Base-by-base conservation (phyloP, 2,113 vertebrate species). In the Emydura subglobosa region DNA sequence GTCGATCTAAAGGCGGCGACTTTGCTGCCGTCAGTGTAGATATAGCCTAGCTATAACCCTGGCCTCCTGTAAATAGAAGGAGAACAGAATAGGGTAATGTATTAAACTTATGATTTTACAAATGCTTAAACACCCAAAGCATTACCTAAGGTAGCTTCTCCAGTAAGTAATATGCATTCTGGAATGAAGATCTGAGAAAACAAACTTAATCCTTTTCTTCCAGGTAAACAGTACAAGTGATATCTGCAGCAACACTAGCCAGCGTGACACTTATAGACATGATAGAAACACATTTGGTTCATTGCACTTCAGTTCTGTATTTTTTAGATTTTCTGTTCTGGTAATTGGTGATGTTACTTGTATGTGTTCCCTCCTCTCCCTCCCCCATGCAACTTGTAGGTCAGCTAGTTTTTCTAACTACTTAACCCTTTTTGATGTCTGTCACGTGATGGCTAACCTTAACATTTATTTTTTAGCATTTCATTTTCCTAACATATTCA, bases 91-190 rank as follows among this genome's bases (percentile, higher is more conserved):
- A 93, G 50, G 79, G 89, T 96, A 96, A 39, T 39, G 39, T 39
- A 39, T 39, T 39, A 39, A 39, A 39, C 39, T 39, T 93, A 96
- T 85, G 82, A 96, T 96, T 96, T 97, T 81, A 96, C 55, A 96
- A 95, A 95, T 91, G 79, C 34, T 83, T 95, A 83, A 96, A 86
- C 61, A 91, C 87, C 91, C 49, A 93, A 90, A 87, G 54, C 88
- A 61, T 97, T 97, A 96, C 94, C 54, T 78, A 86, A 76, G 39
- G 39, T 91, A 96, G 87, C 7, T 85, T 91, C 34, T 96, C 83
- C 86, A 85, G 31, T 92, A 95, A 95, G 61, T 94, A 88, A 92
- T 97, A 93, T 92, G 92, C 89, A 94, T 93, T 97, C 88, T 88
- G 21, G 83, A 96, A 89, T 76, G 88, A 97, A 91, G 12, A 34